Evolutionary conservation across 2,888 invertebrate genomes (phyloP), one percentile per base, ranked within the genome.

Genomic region (Diadromus collaris): DNA sequence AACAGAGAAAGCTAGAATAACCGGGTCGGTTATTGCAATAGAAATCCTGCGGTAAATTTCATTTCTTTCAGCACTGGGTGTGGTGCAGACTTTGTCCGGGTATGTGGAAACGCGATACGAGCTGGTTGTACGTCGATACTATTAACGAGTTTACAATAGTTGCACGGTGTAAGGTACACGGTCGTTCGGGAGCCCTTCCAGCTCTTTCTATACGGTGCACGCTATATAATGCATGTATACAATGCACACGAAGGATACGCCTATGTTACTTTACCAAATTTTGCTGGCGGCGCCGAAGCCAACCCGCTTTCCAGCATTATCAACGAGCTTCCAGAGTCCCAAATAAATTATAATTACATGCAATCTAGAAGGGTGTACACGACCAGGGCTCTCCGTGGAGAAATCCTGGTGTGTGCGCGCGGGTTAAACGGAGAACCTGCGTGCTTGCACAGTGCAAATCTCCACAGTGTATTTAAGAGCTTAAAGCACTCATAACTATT

Each of bases 121-220:
- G 38, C 21, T 51, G 69, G 76, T 56, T 44, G 63, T 76, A 74
- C 58, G 58, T 76, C 76, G 76, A 73, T 76, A 78, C 56, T 54
- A 69, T 78, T 76, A 76, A 81, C 70, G 76, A 73, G 76, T 67
- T 78, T 76, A 34, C 60, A 34, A 34, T 34, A 34, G 38, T 41
- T 16, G 16, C 38, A 41, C 38, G 16, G 5, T 41, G 38, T 41
- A 73, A 58, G 51, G n/a, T 63, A n/a, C 56, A 67, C 63, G 58
- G 41, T 48, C 51, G 76, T 72, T 76, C 68, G 67, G 19, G 41
- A 21, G n/a, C 29, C 71, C 38, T 65, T 10, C 46, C 27, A 4
- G 65, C 32, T 71, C 48, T 51, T 65, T 64, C 54, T 24, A 16
- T 44, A 9, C 34, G 1, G 64, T 24, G 24, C n/a, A 48, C 41